Percentiles rank a stretch among this genome's conserved stretches.
These are phyloP conservation scores for Sciurus vulgaris DNA, from an alignment of 2,797 vertebrate genomes.

Conservation along the genomic window DNA sequence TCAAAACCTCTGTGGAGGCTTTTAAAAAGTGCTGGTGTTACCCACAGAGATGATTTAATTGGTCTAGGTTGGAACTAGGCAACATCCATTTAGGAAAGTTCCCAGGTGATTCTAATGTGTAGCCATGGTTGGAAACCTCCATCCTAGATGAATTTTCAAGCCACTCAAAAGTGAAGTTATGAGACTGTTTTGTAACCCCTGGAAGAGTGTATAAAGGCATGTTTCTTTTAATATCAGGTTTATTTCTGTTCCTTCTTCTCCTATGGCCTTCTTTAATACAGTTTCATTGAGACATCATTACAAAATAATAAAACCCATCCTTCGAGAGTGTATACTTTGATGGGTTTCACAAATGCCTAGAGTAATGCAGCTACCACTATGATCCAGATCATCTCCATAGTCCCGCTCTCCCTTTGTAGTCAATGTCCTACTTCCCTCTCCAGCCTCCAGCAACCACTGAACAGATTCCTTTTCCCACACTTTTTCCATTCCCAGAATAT, in stretches of 20 bases:
- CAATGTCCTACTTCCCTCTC: too few relatives aligned
- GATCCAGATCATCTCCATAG: background rate
- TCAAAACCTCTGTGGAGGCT: background rate
- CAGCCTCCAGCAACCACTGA: background rate
- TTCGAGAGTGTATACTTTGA: background rate
- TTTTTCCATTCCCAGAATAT: constrained; percentile 2
- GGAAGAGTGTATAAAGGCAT: background rate
- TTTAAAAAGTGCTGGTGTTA: background rate
- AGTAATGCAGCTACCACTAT: background rate
- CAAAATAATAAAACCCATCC: background rate
- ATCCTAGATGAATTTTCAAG: background rate
- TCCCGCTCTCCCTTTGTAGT: background rate
- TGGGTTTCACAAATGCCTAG: background rate
- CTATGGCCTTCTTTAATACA: background rate
- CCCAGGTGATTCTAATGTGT: background rate
- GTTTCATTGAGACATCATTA: background rate
- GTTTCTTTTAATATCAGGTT: background rate
- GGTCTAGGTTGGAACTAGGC: background rate
- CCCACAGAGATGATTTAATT: background rate
- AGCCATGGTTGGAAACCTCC: background rate
- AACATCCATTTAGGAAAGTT: background rate
- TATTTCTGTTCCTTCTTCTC: background rate
- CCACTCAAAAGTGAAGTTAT: background rate
- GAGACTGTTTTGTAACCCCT: background rate
- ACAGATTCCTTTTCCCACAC: background rate